Conservation (phyloP, 1,140 invertebrate species). For the Drosophila bocki region DNA sequence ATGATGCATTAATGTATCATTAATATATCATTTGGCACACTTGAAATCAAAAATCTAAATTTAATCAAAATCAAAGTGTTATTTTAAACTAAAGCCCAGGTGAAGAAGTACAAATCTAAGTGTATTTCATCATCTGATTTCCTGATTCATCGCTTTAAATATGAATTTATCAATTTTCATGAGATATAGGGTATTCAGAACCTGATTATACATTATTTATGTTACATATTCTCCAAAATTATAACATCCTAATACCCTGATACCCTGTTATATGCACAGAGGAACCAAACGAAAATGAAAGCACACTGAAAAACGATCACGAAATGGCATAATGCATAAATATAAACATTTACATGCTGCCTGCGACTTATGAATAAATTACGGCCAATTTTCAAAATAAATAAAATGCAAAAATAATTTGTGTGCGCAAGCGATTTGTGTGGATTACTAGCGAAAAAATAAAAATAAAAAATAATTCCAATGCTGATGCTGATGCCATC, state of each 20-base stretch:
- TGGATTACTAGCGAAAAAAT: conserved; percentile 27
- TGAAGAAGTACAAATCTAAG: no score
- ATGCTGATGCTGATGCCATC: conserved; percentile 14
- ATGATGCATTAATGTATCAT: not conserved
- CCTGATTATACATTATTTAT: not conserved
- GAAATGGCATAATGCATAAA: conserved; percentile 73
- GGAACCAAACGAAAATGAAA: conserved; percentile 27
- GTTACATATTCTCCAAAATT: not conserved
- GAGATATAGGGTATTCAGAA: not conserved
- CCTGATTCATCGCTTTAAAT: not conserved
- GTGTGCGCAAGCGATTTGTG: conserved; percentile 67
- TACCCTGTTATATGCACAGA: no score
- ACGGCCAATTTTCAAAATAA: conserved; percentile 81
- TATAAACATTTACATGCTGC: conserved; percentile 78
- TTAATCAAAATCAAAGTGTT: not conserved
- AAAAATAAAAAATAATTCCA: not conserved
- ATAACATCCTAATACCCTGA: not conserved
- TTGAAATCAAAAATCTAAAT: not conserved
- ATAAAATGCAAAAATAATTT: conserved; percentile 82
- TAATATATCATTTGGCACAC: not conserved
- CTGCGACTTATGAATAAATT: conserved; percentile 79
- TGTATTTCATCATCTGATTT: no score
- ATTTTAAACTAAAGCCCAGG: no score
- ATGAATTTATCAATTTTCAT: not conserved
- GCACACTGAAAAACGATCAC: conserved; percentile 28